Evolutionary conservation across 2,888 invertebrate species (phyloP).

Genomic region (Didymodactylos carnosus): DNA sequence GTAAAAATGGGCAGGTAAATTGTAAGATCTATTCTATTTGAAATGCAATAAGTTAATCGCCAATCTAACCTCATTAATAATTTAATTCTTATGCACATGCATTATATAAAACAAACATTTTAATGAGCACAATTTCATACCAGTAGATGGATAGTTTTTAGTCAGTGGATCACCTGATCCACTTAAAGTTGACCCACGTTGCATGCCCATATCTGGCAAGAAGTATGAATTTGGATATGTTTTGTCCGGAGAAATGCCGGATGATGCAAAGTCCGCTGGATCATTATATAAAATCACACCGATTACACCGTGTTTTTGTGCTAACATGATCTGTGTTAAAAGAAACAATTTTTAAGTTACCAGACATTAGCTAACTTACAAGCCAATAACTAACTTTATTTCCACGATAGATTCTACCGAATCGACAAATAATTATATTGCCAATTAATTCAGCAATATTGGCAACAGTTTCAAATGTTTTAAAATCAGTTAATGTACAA

Average conservation of each 20-base stretch:
- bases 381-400: conserved; percentile 9
- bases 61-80: no score
- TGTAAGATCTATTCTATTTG: no score
- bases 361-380: no score
- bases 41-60: no score
- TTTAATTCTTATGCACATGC: no score
- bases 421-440: conserved; percentile 5
- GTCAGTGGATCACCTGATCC: conserved; percentile 38
- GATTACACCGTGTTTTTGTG: conserved; percentile 28
- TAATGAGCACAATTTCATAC: neutral
- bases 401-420: conserved; percentile 9
- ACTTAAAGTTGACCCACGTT: conserved; percentile 34
- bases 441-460: neutral
- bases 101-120: neutral
- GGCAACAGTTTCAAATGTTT: neutral
- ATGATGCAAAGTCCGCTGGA: conserved; percentile 24
- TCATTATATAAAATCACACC: conserved; percentile 37
- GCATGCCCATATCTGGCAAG: conserved; percentile 37
- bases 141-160: conserved; percentile 37
- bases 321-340: conserved; percentile 14
- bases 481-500: conserved; percentile 5
- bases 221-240: conserved; percentile 32
- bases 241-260: conserved; percentile 20
- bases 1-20: no score
- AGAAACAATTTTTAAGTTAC: no score